Percentiles rank a stretch among this genome's conserved stretches.
phyloP scores from a whole-genome alignment of 2,113 vertebrate genomes.

The Morone chrysops region DNA sequence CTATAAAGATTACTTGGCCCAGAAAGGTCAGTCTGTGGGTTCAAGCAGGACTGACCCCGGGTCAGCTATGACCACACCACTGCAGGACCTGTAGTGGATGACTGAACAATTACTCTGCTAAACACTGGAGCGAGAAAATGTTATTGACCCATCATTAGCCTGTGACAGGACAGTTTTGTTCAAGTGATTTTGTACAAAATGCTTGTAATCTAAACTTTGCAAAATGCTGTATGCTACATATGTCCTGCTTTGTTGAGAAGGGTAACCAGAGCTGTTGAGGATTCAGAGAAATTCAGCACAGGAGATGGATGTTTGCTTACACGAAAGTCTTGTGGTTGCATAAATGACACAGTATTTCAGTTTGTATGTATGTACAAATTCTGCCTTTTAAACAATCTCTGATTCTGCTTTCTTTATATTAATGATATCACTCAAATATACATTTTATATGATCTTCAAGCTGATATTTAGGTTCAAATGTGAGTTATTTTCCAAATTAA shows the following conservation, averaged over 20 bases:
- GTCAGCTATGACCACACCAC: constrained; percentile 60
- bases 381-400: not conserved
- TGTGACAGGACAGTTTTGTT: constrained; percentile 2
- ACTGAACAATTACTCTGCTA: not conserved
- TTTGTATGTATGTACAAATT: not conserved
- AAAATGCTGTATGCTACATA: not conserved
- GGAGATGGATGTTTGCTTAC: constrained; percentile 21
- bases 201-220: not conserved
- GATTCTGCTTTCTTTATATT: not conserved
- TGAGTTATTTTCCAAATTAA: not conserved
- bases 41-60: constrained; percentile 75
- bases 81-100: constrained; percentile 55
- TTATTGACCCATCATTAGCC: not conserved
- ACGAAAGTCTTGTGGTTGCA: not conserved
- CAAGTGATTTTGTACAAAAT: not conserved
- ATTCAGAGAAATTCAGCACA: not conserved
- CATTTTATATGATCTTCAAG: not conserved
- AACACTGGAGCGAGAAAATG: not conserved
- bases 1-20: constrained; percentile 73
- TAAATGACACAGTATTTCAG: not conserved
- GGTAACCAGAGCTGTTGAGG: not conserved
- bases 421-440: not conserved
- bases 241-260: not conserved
- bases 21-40: constrained; percentile 75
- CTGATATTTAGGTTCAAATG: not conserved